Evolutionary conservation across 2,113 vertebrate species (phyloP), one percentile per base, ranked within the genome.

Genomic region (Desmodus rotundus): DNA sequence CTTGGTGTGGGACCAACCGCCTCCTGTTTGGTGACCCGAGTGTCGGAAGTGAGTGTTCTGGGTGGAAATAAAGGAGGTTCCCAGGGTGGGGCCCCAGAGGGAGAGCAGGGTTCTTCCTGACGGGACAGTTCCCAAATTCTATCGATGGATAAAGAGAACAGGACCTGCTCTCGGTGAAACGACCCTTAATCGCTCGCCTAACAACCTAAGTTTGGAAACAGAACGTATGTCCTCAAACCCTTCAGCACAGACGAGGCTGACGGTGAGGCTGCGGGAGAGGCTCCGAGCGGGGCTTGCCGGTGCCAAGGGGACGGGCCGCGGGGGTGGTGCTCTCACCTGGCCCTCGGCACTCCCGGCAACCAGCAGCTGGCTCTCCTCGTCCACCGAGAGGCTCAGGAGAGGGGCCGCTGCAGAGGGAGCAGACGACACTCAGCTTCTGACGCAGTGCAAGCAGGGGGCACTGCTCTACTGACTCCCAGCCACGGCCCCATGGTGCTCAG

Each of bases 261-360:
- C 43, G 4, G 65, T 10, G 56, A 0, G 7, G 16, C 19, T 73
- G 20, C 1, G 1, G 3, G 19, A 26, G 58, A 26, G 26, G 10
- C 41, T 67, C 20, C 3, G 20, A 20, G 54, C 54, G 2, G 54
- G 54, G 54, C 54, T 9, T 0, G 54, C 54, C 54, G 6, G 56
- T 24, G 56, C 56, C 56, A 0, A 8, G 1, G 56, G 22, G 26
- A 3, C 26, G 26, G 28, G 26, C 1, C 12, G 28, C 28, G 19
- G 7, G 26, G 31, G 65, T 7, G 3, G 7, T 2, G 33, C 7
- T 16, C 73, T 76, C 96, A 99, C 99, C 98, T 99, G 99, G 92
- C 99, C 99, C 52, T 99, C 98, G 70, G 98, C 94, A 97, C 99
- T 98, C 41, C 99, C 99, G 4, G 97, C 98, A 45, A 99, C 94